Evolutionary conservation across 2,888 invertebrate genomes (phyloP), one percentile per base, ranked within the genome.

Genomic region (Idaea dimidiata): DNA sequence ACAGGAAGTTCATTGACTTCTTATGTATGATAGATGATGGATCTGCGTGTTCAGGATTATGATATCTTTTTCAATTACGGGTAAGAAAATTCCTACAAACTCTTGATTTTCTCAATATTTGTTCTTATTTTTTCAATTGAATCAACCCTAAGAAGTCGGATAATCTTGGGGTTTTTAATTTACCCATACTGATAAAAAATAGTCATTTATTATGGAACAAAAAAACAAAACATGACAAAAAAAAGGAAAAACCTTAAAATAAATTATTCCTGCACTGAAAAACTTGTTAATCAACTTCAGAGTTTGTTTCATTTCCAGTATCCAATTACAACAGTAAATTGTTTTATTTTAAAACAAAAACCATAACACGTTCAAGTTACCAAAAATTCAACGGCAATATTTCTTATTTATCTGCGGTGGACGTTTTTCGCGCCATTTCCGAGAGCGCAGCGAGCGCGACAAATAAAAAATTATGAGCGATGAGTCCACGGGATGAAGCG

Each of bases 401-500:
- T 67, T 69, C 67, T 67, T 67, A 57, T 68, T 69, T 69, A 67
- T 69, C 68, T 67, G 59, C 57, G 62, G 59, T 60, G 62, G 69
- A 62, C 58, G 62, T 63, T 68, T 71, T 71, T 71, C 69, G 62
- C 69, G 67, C 63, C 61, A 66, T 69, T 72, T 68, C 62, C 65
- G 59, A 58, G 54, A 53, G 58, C 59, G 31, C 16, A 16, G 31
- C 57, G 60, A 53, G n/a, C 59, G 71, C 68, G 78, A 79, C 76
- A 77, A 78, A 78, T 76, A 79, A 79, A 77, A 81, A 81, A 78
- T 78, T 80, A 80, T 76, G 72, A 75, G 71, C 68, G 71, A 62
- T 62, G 66, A 72, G 68, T 62, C 72, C 66, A 62, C 66, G 60
- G 68, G 67, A 68, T 74, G 68, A 72, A 67, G 69, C 70, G 68